Base-by-base conservation (phyloP, 2,888 invertebrate species). In the Philereme transversata region DNA sequence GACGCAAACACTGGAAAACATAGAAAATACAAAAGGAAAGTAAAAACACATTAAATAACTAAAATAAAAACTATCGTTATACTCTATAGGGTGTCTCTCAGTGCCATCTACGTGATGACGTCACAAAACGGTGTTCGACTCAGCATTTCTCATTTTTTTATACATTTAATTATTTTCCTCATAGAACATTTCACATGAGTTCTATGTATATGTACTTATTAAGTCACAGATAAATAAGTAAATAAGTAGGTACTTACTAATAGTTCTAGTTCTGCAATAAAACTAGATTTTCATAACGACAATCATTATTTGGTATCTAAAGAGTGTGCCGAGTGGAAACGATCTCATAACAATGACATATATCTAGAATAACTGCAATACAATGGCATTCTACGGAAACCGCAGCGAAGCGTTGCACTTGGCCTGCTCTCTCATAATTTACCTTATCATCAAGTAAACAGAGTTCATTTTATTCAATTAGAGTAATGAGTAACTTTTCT, bases 321-420 rank as follows among this genome's bases (percentile, higher is more conserved):
- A 7, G 22, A 22, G 49, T 52, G 41, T 40, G 51, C 47, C 44
- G 34, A 60, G 36, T 44, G 56, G 46, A 60, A 56, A 62, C 50
- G 46, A 43, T 62, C 54, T 78, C 76, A 82, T 82, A 83, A 83
- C 82, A 84, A 81, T 86, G 86, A 84, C 84, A 85, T 77, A 83
- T 78, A 84, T 78, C 77, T 79, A 68, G 73, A 74, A 81, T 79
- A 81, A 77, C 76, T 76, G 85, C 80, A 84, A 84, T 70, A 83
- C 84, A 85, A 84, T 84, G 80, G 79, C 78, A 82, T 78, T 76
- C 82, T 75, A 75, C 76, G 80, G 79, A 81, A 84, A 84, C 82
- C 81, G 77, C 83, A 80, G 69, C 68, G 53, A 67, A 76, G 72
- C 74, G 72, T 73, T 70, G 68, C 76, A 67, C 55, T 71, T 63